Conservation (phyloP, 35 echinoderm and acorn worm genomes). For the Ophiothrix spiculata region DNA sequence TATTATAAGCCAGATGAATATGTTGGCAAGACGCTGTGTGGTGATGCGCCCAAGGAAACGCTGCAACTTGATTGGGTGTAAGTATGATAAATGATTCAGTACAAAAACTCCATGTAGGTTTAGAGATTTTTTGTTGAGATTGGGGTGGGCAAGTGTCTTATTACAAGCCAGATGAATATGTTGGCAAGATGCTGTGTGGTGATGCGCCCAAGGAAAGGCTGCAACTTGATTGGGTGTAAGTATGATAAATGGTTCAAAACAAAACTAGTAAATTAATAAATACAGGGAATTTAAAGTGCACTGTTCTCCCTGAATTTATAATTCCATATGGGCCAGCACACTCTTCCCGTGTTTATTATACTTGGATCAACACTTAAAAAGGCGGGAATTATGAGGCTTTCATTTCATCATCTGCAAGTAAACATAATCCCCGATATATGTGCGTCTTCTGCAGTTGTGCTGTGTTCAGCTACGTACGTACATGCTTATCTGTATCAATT, state of each 20-base stretch:
- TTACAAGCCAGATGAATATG: slow-evolving; percentile 54
- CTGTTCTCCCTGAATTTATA: no score
- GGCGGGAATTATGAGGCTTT: no score
- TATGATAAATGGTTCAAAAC: not conserved
- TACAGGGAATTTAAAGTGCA: no score
- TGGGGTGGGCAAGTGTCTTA: slow-evolving; percentile 15
- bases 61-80: slow-evolving; percentile 73
- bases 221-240: slow-evolving; percentile 73
- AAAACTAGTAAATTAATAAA: not conserved
- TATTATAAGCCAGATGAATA: slow-evolving; percentile 58
- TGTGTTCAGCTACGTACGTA: no score
- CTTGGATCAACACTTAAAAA: no score
- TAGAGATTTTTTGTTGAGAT: not conserved
- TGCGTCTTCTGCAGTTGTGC: no score
- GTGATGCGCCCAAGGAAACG: slow-evolving; percentile 37
- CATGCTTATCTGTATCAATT: no score
- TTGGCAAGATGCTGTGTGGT: slow-evolving; percentile 20
- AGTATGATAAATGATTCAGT: slow-evolving; percentile 11
- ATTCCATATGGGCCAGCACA: no score
- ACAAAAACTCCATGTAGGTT: not conserved
- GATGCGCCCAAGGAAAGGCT: slow-evolving; percentile 44
- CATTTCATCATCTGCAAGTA: no score
- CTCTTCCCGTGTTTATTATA: no score
- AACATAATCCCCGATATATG: no score
- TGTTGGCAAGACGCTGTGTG: slow-evolving; percentile 23